Conservation (phyloP, 2,888 invertebrate genomes). For the Agonopterix subpropinquella region DNA sequence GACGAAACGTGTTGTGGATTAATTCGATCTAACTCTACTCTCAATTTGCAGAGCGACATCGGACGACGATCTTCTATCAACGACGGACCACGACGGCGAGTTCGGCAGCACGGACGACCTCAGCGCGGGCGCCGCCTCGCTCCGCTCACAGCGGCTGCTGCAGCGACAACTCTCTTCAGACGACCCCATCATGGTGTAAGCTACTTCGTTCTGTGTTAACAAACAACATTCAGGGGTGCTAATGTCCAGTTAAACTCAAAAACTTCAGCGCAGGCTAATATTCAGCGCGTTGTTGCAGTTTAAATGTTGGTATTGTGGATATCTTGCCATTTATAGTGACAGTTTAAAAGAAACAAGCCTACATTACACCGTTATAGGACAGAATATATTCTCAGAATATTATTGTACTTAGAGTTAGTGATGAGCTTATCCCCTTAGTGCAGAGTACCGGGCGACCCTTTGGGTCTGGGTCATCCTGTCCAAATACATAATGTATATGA, state of each 20-base stretch:
- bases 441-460: slow-evolving; percentile 13
- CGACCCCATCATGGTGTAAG: slow-evolving; percentile 70
- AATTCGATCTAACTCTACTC: neutral
- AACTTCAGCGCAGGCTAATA: too few relatives aligned
- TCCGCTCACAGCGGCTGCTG: slow-evolving; percentile 57
- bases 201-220: neutral
- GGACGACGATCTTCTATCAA: slow-evolving; percentile 89
- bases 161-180: slow-evolving; percentile 69
- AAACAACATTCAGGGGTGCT: too few relatives aligned
- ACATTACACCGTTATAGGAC: neutral
- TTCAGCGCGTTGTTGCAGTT: neutral
- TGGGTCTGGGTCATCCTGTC: slow-evolving; percentile 14
- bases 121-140: slow-evolving; percentile 47
- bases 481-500: slow-evolving; percentile 26
- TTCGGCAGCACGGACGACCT: slow-evolving; percentile 79
- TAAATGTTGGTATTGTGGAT: neutral
- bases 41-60: slow-evolving; percentile 80
- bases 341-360: neutral
- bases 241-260: too few relatives aligned
- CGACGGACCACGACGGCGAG: slow-evolving; percentile 86
- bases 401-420: slow-evolving; percentile 19
- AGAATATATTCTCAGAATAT: slow-evolving; percentile 5
- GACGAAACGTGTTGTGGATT: too few relatives aligned
- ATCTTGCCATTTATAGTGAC: slow-evolving; percentile 13
- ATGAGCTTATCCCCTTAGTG: slow-evolving; percentile 32